Conservation (phyloP, 35 echinoderm and acorn worm genomes). For the Ophioderma brevispina region DNA sequence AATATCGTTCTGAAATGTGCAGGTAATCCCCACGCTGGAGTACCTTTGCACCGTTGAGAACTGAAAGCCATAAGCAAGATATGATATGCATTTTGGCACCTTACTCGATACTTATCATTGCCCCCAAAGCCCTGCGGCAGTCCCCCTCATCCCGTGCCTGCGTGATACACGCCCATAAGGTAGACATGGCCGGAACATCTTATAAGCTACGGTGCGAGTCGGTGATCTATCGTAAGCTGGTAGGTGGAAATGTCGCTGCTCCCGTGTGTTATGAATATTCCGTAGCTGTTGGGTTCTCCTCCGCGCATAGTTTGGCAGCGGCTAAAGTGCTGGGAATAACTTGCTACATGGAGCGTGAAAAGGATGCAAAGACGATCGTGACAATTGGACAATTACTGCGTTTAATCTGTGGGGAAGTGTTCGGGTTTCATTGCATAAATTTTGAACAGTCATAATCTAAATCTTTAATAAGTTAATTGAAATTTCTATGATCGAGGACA, state of each 20-base stretch:
- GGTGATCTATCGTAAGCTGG: no score
- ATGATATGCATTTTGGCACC: no score
- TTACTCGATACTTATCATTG: no score
- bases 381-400: neutral
- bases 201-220: no score
- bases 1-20: no score
- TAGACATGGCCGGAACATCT: no score
- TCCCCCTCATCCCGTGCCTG: no score
- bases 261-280: slow-evolving; percentile 2
- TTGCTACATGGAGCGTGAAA: slow-evolving; percentile 1
- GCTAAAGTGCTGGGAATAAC: neutral
- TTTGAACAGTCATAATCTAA: neutral
- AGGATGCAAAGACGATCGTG: neutral
- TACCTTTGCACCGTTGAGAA: no score
- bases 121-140: no score
- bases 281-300: neutral
- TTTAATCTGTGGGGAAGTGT: neutral
- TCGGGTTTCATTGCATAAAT: neutral
- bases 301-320: neutral
- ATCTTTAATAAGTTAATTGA: neutral
- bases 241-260: neutral
- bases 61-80: no score
- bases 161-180: no score
- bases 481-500: neutral
- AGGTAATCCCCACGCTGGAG: no score